Base-by-base conservation (phyloP, 2,113 vertebrate species). In the Misgurnus mizolepis region DNA sequence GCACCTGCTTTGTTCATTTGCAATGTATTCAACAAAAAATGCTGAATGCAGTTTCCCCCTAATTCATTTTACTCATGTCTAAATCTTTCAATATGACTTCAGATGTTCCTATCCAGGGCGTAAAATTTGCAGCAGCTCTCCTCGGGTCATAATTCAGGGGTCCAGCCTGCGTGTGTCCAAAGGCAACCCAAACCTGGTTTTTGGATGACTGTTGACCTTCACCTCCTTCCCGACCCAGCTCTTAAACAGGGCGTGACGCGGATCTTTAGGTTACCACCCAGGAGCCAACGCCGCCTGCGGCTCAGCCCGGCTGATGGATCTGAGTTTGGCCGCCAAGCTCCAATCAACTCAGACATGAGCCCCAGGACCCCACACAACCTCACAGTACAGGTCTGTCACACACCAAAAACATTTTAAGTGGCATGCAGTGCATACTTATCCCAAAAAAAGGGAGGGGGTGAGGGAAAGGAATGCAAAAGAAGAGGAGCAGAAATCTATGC, bases 221-320 rank as follows among this genome's bases (percentile, higher is more conserved):
- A 81, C 61, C 82, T 72, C 60, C 68, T 60, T 76, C 50, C 75
- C 58, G 70, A 71, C 66, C 39, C 10, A 75, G 45, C 79, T 67
- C 58, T 81, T 73, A 77, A 81, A 83, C 68, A 83, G 71, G 22
- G 75, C 70, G 65, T 78, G 85, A 83, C 72, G 47, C 22, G 39
- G 76, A 27, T 79, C 76, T 78, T 76, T 83, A 86, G 67, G 56
- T 76, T 86, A 72, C 83, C 86, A 87, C 84, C 84, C 82, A 87
- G 80, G 72, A 84, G 67, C 67, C 74, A 80, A 68, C 7, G 55
- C n/a, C 18, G 43, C 69, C 62, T 74, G 73, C 74, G 75, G 80
- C 78, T 18, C 47, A 67, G 67, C 64, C 64, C 64, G 75, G 67
- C 58, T 80, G 82, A 83, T 74, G 70, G 81, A 47, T 66, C 55